Base-by-base conservation (phyloP, 1,140 invertebrate species). In the Drosophila miranda region DNA sequence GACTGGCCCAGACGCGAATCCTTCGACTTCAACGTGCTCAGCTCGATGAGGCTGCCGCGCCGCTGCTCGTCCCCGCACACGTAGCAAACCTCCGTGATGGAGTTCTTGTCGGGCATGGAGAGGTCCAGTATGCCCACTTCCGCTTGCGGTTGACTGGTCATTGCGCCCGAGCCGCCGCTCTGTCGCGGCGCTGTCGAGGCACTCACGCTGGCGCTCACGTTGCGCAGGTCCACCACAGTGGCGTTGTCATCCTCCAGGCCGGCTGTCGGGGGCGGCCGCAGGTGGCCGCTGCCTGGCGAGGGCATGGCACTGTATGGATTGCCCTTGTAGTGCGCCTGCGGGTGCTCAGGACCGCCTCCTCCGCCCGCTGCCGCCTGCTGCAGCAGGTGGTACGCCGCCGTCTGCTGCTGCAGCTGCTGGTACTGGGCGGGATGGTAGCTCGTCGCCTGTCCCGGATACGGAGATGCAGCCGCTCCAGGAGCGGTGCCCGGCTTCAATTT, bases 71-170 rank as follows among this genome's bases (percentile, higher is more conserved):
- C 96, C n/a, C 96, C 96, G 90, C 96, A 97, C 9, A 97, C 95
- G 90, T 96, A 96, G 90, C 95, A 97, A 16, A 97, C 96, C 92
- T 97, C 96, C 44, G 95, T 96, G 57, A 95, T 94, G 42, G 96
- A 95, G 92, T 97, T 97, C 92, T 97, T 97, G 84, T 97, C 96
- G 2, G 96, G 96, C 96, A 97, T 97, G 56, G 96, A 96, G 51
- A 97, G 92, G 91, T 97, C 96, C 50, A 97, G 91, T 73, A 97
- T 96, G 80, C 96, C 96, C 13, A 94, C 94, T 14, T 92, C 93
- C 8, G 84, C 49, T 3, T 21, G 61, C 6, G 55, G 64, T 60
- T 46, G 63, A 13, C 53, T 45, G 38, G 48, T 6, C 1, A 14
- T 4, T 11, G 34, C 9, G 3, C 49, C 5, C 9, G 75, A 3